Percentiles rank a stretch among this genome's conserved stretches.
Evolutionary conservation across 2,888 invertebrate species (phyloP).

Genomic region (Hypselothyrea guttata): DNA sequence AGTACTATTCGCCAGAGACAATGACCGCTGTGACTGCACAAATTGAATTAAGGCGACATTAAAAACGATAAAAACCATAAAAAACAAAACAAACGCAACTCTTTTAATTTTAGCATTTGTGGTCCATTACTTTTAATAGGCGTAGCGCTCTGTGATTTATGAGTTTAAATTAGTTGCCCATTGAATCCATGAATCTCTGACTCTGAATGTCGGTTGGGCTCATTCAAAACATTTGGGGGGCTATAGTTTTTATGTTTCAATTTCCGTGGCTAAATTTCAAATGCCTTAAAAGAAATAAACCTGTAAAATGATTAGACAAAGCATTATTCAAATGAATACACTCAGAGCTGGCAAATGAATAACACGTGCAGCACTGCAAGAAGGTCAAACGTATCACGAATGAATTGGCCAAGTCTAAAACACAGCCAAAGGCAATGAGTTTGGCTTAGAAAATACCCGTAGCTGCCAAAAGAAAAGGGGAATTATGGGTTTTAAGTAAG

Average conservation of each 20-base stretch:
- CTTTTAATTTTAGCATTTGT: constrained; percentile 51
- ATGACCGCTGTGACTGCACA: constrained; percentile 35
- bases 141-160: constrained; percentile 47
- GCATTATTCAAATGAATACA: background rate
- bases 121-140: constrained; percentile 46
- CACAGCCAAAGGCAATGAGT: constrained; percentile 10
- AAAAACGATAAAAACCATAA: constrained; percentile 22
- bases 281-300: too few species aligned
- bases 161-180: constrained; percentile 37
- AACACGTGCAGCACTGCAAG: constrained; percentile 58
- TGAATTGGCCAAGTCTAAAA: constrained; percentile 34
- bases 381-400: constrained; percentile 58
- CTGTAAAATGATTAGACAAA: background rate
- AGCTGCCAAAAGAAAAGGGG: too few species aligned
- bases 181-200: background rate
- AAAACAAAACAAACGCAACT: constrained; percentile 40
- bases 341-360: constrained; percentile 38
- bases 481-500: too few species aligned
- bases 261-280: background rate
- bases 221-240: too few species aligned
- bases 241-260: constrained; percentile 3
- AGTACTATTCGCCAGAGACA: too few species aligned
- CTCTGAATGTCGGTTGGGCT: too few species aligned
- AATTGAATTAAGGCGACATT: constrained; percentile 63
- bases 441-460: too few species aligned